These are phyloP conservation scores for Doryteuthis pealeii DNA, from an alignment of 1,140 invertebrate species.

Conservation along the genomic window DNA sequence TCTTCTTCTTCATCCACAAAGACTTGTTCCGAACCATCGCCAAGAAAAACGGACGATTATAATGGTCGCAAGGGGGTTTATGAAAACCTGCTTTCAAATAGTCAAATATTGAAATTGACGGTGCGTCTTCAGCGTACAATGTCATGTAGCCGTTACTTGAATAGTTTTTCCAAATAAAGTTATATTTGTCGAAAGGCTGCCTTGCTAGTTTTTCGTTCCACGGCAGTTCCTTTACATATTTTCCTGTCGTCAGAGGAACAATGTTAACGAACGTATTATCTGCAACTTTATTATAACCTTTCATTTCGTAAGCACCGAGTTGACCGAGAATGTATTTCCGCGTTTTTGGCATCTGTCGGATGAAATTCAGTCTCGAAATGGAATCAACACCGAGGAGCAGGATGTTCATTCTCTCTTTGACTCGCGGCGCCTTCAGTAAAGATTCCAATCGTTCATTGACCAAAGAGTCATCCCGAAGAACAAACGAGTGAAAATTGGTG, in stretches of 20 bases:
- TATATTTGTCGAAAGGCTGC: constrained; percentile 47
- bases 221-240: constrained; percentile 35
- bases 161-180: constrained; percentile 60
- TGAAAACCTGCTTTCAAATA: constrained; percentile 54
- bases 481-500: constrained; percentile 14
- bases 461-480: background rate
- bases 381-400: constrained; percentile 80
- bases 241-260: constrained; percentile 28
- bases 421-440: background rate
- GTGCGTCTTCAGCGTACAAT: constrained; percentile 57
- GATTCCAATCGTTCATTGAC: background rate
- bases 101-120: constrained; percentile 57
- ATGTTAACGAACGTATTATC: constrained; percentile 39
- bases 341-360: constrained; percentile 75
- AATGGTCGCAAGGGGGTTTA: constrained; percentile 56
- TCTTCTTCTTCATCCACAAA: constrained; percentile 50
- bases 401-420: constrained; percentile 55
- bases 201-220: constrained; percentile 26
- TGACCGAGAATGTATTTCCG: constrained; percentile 61
- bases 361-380: constrained; percentile 78
- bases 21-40: constrained; percentile 36
- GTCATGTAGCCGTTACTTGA: constrained; percentile 55
- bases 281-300: constrained; percentile 35
- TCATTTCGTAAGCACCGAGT: constrained; percentile 25
- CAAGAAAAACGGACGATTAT: constrained; percentile 49